Evolutionary conservation across 2,888 invertebrate genomes (phyloP).

Genomic region (Epirrhoe alternata): DNA sequence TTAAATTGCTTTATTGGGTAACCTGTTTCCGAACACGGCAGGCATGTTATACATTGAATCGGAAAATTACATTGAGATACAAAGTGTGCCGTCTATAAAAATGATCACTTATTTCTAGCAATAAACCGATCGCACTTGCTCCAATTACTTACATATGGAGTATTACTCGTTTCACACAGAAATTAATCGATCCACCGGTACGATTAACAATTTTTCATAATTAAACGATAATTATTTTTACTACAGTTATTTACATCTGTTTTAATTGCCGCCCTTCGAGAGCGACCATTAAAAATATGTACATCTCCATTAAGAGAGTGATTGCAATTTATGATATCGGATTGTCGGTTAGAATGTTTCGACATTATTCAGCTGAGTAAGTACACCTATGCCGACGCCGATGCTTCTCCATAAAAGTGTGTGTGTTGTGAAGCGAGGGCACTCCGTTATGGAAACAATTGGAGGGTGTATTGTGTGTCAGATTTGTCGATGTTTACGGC

Average conservation of each 20-base stretch:
- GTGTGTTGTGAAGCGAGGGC: constrained; percentile 41
- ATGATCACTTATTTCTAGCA: constrained; percentile 27
- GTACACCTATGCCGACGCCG: constrained; percentile 23
- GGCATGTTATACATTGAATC: constrained; percentile 58
- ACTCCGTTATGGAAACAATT: constrained; percentile 68
- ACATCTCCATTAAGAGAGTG: constrained; percentile 37
- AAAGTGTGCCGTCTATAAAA: constrained; percentile 35
- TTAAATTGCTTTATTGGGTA: constrained; percentile 81
- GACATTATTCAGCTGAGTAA: constrained; percentile 30
- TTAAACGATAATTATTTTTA: constrained; percentile 28
- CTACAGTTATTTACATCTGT: constrained; percentile 35
- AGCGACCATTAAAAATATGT: constrained; percentile 31
- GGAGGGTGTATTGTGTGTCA: constrained; percentile 59
- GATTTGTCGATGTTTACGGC: constrained; percentile 71
- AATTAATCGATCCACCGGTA: constrained; percentile 35
- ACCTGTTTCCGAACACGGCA: constrained; percentile 74
- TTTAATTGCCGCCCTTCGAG: constrained; percentile 38
- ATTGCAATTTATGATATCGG: constrained; percentile 41
- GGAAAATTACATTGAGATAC: constrained; percentile 54
- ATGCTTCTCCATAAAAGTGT: constrained; percentile 47
- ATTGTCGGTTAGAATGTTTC: constrained; percentile 37
- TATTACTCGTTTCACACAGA: constrained; percentile 27
- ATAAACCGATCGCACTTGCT: constrained; percentile 32
- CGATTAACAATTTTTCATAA: constrained; percentile 38
- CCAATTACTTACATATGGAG: constrained; percentile 25